Evolutionary conservation across 2,888 invertebrate genomes (phyloP).

Genomic region (Drosophila bunnanda): DNA sequence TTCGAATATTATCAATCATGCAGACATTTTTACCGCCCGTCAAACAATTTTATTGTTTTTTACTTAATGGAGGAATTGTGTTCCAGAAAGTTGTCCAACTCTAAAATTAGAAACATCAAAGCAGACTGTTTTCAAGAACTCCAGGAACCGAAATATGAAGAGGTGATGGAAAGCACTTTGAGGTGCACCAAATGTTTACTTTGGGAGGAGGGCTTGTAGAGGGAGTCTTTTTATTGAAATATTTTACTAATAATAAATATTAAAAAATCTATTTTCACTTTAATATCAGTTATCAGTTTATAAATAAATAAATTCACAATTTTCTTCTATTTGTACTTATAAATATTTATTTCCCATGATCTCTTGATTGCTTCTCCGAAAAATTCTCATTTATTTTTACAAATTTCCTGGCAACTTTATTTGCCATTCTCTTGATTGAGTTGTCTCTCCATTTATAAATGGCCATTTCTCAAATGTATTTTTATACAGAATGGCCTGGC

Average conservation of each 20-base stretch:
- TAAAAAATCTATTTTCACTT: neutral
- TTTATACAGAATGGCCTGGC: constrained; percentile 25
- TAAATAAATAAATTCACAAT: neutral
- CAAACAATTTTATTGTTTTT: constrained; percentile 17
- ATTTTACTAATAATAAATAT: neutral
- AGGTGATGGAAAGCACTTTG: neutral
- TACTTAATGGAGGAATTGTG: constrained; percentile 44
- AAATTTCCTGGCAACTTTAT: neutral
- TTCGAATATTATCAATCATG: constrained; percentile 76
- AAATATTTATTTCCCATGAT: neutral
- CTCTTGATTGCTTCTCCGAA: neutral
- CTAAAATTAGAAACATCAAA: constrained; percentile 44
- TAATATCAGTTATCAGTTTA: neutral
- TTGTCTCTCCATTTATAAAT: constrained; percentile 51
- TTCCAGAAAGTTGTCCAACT: constrained; percentile 22
- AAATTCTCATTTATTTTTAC: neutral
- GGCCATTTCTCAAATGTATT: constrained; percentile 45
- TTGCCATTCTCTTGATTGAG: constrained; percentile 62
- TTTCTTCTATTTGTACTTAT: no score
- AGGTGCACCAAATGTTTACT: constrained; percentile 1
- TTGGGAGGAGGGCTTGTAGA: neutral
- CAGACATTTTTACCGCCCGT: constrained; percentile 47
- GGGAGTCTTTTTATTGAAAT: neutral
- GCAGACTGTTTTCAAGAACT: constrained; percentile 26
- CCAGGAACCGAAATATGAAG: constrained; percentile 6